A percentile compares a stretch with the other conserved stretches of the same genome.
Conservation (phyloP, 1,140 invertebrate genomes). For the Luehdorfia chinensis region DNA sequence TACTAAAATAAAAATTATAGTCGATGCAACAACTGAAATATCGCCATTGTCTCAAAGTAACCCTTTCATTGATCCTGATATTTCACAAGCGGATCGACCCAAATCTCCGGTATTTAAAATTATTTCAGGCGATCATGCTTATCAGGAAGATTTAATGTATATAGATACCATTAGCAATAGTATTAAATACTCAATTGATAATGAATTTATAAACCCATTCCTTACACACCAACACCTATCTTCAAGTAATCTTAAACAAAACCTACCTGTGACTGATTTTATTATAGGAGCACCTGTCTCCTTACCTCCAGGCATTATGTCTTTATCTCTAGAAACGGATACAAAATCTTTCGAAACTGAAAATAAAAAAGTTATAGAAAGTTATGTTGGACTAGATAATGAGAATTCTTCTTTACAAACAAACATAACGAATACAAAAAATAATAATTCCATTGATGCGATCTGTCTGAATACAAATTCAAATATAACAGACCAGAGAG, state of each 20-base stretch:
- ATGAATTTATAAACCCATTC: slow-evolving; percentile 59
- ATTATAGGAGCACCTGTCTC: slow-evolving; percentile 74
- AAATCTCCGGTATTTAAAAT: slow-evolving; percentile 65
- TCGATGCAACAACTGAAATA: slow-evolving; percentile 24
- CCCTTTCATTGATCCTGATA: slow-evolving; percentile 41
- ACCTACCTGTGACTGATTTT: slow-evolving; percentile 55
- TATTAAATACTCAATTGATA: slow-evolving; percentile 34
- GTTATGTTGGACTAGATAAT: background rate
- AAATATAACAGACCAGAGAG: slow-evolving; percentile 19
- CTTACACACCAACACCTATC: slow-evolving; percentile 41
- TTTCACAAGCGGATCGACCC: slow-evolving; percentile 35
- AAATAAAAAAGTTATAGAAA: slow-evolving; percentile 2
- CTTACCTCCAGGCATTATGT: slow-evolving; percentile 48
- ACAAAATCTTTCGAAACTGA: slow-evolving; percentile 12
- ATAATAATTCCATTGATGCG: background rate
- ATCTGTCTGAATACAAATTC: background rate
- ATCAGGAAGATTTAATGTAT: slow-evolving; percentile 35
- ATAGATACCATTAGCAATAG: slow-evolving; percentile 31
- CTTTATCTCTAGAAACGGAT: slow-evolving; percentile 21
- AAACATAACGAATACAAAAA: background rate
- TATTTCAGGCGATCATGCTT: slow-evolving; percentile 36
- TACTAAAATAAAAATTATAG: slow-evolving; percentile 35
- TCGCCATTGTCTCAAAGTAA: slow-evolving; percentile 31
- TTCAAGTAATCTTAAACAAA: slow-evolving; percentile 27
- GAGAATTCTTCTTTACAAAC: background rate